Base-by-base conservation (phyloP, 2,797 vertebrate genomes). In the Catamblyrhynchus diadema region DNA sequence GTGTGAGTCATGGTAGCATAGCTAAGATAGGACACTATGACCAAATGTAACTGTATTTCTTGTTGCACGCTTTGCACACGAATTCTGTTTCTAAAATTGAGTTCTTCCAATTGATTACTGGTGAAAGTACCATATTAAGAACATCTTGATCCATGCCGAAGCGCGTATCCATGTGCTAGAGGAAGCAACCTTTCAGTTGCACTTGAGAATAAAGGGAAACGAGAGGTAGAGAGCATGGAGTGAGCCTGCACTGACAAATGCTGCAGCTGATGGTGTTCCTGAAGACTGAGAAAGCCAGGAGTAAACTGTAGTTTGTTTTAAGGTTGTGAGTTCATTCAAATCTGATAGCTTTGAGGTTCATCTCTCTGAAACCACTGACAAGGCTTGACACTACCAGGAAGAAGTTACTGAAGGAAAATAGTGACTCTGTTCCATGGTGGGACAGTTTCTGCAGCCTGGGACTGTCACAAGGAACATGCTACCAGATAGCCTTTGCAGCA, bases 41-140 rank as follows among this genome's bases (percentile, higher is more conserved):
- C 96, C 96, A 97, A 93, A 95, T 96, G 91, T 98, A 96, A 92
- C 95, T 94, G 81, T 97, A 95, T 92, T 97, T 96, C 96, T 97
- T 96, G 97, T 97, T 98, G 96, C 97, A 95, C 96, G 97, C 97
- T 98, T 98, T 98, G 94, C 97, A 98, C 97, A 98, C 51, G 8
- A 97, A 98, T 98, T 98, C 97, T 97, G 97, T 98, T 98, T 98
- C 97, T 97, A 96, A 97, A 98, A 96, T 96, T 97, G 96, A 98
- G 97, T 97, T 98, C 98, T 98, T 98, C 94, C 73, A 95, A 94
- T 91, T 95, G 87, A 56, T 92, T 91, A n/a, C 53, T 92, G 90
- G 75, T 83, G 88, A 96, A 94, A 94, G 88, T 88, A 95, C 50
- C 79, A 0, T 65, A 44, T 85, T 84, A 47, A 51, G 75, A 96